Evolutionary conservation across 2,888 invertebrate species (phyloP).

Genomic region (Hirtodrosophila trivittata): DNA sequence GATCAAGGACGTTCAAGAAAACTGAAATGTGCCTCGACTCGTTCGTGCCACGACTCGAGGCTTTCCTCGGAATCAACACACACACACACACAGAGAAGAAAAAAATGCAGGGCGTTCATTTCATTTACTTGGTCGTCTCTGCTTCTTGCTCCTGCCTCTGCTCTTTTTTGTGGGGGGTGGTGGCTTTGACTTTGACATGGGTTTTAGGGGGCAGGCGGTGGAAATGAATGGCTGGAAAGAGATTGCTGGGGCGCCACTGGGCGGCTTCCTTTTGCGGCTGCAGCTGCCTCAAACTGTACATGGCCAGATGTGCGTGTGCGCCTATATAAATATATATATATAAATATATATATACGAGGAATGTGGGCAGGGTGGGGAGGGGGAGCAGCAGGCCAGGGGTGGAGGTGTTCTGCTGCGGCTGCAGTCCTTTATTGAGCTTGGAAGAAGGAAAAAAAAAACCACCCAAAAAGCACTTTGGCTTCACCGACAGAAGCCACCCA

Average conservation of each 20-base stretch:
- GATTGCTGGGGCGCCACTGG: conserved; percentile 21
- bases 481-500: conserved; percentile 26
- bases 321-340: conserved; percentile 44
- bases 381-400: not conserved
- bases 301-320: conserved; percentile 71
- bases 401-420: conserved; percentile 39
- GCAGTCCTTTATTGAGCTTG: conserved; percentile 72
- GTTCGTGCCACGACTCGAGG: conserved; percentile 45
- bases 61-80: conserved; percentile 8
- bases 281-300: conserved; percentile 57
- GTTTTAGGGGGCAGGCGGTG: conserved; percentile 29
- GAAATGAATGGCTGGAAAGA: not conserved
- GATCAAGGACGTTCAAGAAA: conserved; percentile 84
- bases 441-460: conserved; percentile 12
- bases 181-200: conserved; percentile 70
- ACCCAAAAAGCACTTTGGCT: conserved; percentile 42
- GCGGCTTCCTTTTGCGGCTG: conserved; percentile 49
- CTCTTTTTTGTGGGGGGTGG: conserved; percentile 33
- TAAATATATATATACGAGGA: conserved; percentile 7
- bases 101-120: conserved; percentile 74
- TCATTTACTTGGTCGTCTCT: conserved; percentile 49
- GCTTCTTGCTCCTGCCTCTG: not conserved
- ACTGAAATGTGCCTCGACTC: conserved; percentile 46
- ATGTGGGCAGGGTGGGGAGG: not conserved
- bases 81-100: conserved; percentile 29